Conservation (phyloP, 2,888 invertebrate species). For the Stenurella melanura region DNA sequence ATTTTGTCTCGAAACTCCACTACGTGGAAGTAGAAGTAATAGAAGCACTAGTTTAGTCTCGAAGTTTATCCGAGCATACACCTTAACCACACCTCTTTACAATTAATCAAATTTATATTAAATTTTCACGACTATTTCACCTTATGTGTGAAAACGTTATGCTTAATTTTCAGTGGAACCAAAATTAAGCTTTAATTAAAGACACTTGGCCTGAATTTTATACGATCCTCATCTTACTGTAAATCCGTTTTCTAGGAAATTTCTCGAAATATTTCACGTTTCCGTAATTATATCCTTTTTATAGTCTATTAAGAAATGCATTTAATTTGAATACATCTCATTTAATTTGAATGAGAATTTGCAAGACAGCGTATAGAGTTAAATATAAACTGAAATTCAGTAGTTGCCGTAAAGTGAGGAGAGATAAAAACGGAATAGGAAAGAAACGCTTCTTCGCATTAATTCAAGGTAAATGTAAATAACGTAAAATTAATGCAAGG, state of each 20-base stretch:
- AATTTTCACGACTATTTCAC: too few relatives aligned
- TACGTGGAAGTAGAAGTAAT: too few relatives aligned
- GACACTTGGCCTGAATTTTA: constrained; percentile 18
- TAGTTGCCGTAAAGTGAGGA: background rate
- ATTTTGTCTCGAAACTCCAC: too few relatives aligned
- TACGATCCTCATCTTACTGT: constrained; percentile 5
- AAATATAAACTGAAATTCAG: background rate
- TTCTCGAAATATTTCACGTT: constrained; percentile 18
- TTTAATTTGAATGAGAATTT: constrained; percentile 19
- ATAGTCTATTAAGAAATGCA: constrained; percentile 35
- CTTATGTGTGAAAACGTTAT: too few relatives aligned
- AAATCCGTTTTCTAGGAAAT: constrained; percentile 24
- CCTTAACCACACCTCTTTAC: too few relatives aligned
- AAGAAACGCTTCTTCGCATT: constrained; percentile 26
- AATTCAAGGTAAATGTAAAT: constrained; percentile 36
- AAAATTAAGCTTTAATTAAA: constrained; percentile 9
- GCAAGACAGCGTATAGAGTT: background rate
- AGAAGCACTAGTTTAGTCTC: too few relatives aligned
- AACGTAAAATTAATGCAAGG: constrained; percentile 32
- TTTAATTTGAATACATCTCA: constrained; percentile 36
- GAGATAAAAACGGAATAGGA: constrained; percentile 15
- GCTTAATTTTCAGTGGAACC: background rate
- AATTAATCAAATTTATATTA: too few relatives aligned
- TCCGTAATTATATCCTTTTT: constrained; percentile 34
- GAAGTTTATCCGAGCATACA: too few relatives aligned